These are phyloP conservation scores for Taurulus bubalis DNA, from an alignment of 2,113 vertebrate genomes.

Conservation along the genomic window DNA sequence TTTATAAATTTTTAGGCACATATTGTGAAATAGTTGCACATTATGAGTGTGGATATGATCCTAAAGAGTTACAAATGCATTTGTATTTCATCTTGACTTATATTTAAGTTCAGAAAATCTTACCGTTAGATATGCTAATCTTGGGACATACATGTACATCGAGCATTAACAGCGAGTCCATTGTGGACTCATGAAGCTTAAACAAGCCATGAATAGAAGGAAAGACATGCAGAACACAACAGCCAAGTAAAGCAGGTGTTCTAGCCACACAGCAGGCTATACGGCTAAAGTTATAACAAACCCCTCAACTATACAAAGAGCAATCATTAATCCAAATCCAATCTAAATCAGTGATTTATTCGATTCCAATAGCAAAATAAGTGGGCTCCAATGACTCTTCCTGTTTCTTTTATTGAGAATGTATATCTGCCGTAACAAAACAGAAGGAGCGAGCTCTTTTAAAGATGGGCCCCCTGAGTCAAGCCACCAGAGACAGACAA, in stretches of 20 bases:
- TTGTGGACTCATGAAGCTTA: not conserved
- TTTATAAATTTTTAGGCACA: too few relatives aligned
- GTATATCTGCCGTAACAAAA: slow-evolving; percentile 47
- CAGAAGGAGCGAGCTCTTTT: slow-evolving; percentile 30
- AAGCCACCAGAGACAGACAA: slow-evolving; percentile 37
- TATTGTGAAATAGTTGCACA: not conserved
- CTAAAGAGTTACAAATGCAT: too few relatives aligned
- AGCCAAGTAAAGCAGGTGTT: not conserved
- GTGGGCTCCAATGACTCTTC: not conserved
- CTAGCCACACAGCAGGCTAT: not conserved
- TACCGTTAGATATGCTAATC: not conserved
- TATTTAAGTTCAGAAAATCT: not conserved
- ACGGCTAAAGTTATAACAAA: not conserved
- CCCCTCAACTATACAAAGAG: not conserved
- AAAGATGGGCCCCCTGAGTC: slow-evolving; percentile 34
- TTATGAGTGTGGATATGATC: not conserved
- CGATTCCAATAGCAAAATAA: not conserved
- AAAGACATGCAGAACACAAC: slow-evolving; percentile 2
- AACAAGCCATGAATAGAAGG: not conserved
- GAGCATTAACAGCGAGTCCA: not conserved
- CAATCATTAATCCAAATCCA: not conserved
- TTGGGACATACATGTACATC: not conserved
- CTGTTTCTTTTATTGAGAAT: slow-evolving; percentile 9
- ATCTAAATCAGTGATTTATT: slow-evolving; percentile 14
- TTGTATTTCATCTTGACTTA: not conserved